Conservation (phyloP, 2,113 vertebrate genomes). For the Balaeniceps rex region DNA sequence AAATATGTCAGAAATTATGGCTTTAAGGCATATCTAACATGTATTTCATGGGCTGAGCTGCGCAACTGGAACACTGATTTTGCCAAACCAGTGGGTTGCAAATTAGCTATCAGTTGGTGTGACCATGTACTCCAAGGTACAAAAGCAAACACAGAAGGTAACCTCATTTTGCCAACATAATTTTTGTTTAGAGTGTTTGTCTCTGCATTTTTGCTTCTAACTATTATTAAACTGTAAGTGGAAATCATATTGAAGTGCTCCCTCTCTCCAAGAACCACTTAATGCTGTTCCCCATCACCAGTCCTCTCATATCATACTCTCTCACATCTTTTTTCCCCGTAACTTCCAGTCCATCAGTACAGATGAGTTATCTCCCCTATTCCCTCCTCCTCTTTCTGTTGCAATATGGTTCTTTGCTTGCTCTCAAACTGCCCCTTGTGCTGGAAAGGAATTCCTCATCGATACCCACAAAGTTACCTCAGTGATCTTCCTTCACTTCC, state of each 20-base stretch:
- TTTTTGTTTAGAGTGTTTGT: background rate
- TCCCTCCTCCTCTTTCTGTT: background rate
- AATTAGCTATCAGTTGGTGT: background rate
- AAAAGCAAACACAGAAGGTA: background rate
- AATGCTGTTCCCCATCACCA: background rate
- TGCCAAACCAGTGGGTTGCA: background rate
- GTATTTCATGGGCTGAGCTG: background rate
- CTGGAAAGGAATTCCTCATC: background rate
- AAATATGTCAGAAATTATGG: background rate
- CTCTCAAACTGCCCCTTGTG: background rate
- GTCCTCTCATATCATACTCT: background rate
- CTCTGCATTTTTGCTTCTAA: background rate
- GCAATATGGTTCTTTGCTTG: accelerated
- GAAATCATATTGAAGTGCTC: background rate
- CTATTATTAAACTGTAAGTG: background rate
- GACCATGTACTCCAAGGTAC: background rate
- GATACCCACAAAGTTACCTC: background rate
- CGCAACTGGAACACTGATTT: background rate
- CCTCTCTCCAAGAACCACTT: background rate
- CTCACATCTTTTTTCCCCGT: background rate
- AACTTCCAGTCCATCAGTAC: background rate
- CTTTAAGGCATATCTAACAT: background rate
- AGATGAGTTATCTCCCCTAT: background rate
- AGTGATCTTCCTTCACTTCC: background rate
- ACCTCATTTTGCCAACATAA: background rate